Evolutionary conservation across 2,888 invertebrate genomes (phyloP), one percentile per base, ranked within the genome.

Genomic region (Nomada fucata): DNA sequence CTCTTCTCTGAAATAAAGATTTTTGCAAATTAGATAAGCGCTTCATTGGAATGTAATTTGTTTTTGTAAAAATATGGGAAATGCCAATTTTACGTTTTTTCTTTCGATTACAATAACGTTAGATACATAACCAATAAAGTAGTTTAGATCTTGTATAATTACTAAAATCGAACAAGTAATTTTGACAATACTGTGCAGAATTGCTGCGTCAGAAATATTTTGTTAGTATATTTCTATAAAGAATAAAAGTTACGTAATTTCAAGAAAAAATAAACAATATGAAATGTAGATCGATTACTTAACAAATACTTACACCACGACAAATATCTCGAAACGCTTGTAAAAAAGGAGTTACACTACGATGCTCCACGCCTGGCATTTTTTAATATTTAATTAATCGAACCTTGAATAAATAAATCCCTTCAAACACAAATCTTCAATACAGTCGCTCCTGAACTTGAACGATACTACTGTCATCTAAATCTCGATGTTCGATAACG

Each of bases 221-320:
- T 47, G 7, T 7, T 1, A 5, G 36, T 36, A 47, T 15, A 15
- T 55, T 20, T 20, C 3, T 18, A 52, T 36, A 50, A 64, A 63
- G 53, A 23, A 26, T 26, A 44, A 50, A 53, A 20, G 53, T 69
- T 60, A 76, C 64, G 71, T 65, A 72, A 78, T 53, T 75, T 63
- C 9, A n/a, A 57, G 36, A 11, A 75, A 60, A 74, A 74, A 69
- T 64, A 63, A 68, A 42, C 20, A 53, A 29, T 15, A 61, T 26
- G 10, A 42, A 36, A 60, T 13, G 3, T 11, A 55, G 1, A 29
- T 65, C 3, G 15, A 72, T 7, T 47, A 67, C 23, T 68, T 59
- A 53, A 10, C 15, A 53, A 11, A n/a, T 26, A 87, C 90, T 88
- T 88, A 90, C 90, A 70, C 90, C 89, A 23, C 90, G 87, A 3